Evolutionary conservation across 2,888 invertebrate genomes (phyloP).

Genomic region (Drosophila parthenogenetica): DNA sequence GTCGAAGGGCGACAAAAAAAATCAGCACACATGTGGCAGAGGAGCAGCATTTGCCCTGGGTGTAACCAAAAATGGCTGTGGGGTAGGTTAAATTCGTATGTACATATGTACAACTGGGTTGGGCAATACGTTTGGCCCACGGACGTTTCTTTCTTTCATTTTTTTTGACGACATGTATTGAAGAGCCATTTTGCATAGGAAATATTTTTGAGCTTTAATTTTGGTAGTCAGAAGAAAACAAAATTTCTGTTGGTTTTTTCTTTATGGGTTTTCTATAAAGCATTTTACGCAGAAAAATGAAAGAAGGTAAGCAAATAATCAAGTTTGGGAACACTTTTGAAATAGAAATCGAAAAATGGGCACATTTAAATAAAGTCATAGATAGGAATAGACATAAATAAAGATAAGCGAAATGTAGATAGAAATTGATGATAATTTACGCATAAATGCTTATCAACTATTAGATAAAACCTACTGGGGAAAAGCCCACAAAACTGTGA

Average conservation of each 20-base stretch:
- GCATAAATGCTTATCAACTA: slow-evolving; percentile 19
- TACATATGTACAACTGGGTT: slow-evolving; percentile 20
- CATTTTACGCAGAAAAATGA: slow-evolving; percentile 65
- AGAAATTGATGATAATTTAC: slow-evolving; percentile 30
- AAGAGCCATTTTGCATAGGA: slow-evolving; percentile 35
- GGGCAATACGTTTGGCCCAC: slow-evolving; percentile 14
- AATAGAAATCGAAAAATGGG: slow-evolving; percentile 18
- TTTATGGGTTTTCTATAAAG: slow-evolving; percentile 19
- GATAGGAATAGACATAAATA: slow-evolving; percentile 13
- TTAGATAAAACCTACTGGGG: slow-evolving; percentile 13
- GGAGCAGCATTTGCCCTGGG: slow-evolving; percentile 22
- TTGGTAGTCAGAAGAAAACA: slow-evolving; percentile 22
- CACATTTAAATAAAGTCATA: slow-evolving; percentile 28
- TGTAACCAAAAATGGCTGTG: slow-evolving; percentile 23
- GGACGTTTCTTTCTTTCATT: background rate
- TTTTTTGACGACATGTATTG: slow-evolving; percentile 40
- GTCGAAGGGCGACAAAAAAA: slow-evolving; percentile 20
- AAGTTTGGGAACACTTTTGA: slow-evolving; percentile 41
- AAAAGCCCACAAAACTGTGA: slow-evolving; percentile 12
- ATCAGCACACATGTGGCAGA: slow-evolving; percentile 16
- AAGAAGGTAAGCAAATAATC: slow-evolving; percentile 66
- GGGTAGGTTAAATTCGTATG: slow-evolving; percentile 9
- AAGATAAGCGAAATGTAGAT: slow-evolving; percentile 24
- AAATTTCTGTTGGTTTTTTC: slow-evolving; percentile 6
- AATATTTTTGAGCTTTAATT: slow-evolving; percentile 31